Base-by-base conservation (phyloP, 2,888 invertebrate species). In the Galerucella calmariensis region DNA sequence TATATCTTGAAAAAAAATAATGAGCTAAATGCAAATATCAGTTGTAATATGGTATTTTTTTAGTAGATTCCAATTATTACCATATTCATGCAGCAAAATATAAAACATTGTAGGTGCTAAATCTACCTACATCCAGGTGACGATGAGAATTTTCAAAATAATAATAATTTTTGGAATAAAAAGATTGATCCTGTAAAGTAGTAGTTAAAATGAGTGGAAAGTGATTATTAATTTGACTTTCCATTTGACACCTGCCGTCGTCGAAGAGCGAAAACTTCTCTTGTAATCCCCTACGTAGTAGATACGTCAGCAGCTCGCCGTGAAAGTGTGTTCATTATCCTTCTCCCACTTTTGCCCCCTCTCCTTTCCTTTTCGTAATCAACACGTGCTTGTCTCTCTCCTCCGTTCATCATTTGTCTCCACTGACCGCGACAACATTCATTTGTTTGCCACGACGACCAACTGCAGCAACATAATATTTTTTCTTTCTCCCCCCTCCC, bases 371-470 rank as follows among this genome's bases (percentile, higher is more conserved):
- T 51, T 69, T 69, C 72, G 68, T 78, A 81, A 80, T 80, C 79
- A 79, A 79, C 79, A 79, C 78, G 76, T 77, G 76, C 77, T 77
- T 69, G 48, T 56, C 61, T 59, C 65, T 62, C 73, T 66, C 67
- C 69, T 67, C 66, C 75, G 77, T 72, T 75, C 79, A 74, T 78
- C 79, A 77, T 77, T 77, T 78, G 76, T 78, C 76, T 78, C 77
- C 72, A 66, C 77, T 77, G 80, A 80, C 80, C 80, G 78, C 77
- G 77, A 79, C 81, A 77, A 80, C 79, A 76, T 78, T 78, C 79
- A 79, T 80, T 79, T 78, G 78, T 79, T 78, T 79, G 74, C 79
- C 76, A 67, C 75, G 78, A 72, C 79, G 75, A 75, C 81, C 81
- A 78, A 80, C 82, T 80, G 80, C 80, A 75, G 80, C 81, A 75